Evolutionary conservation across 2,797 vertebrate genomes (phyloP), one percentile per base, ranked within the genome.

Genomic region (Setipinna tenuifilis): DNA sequence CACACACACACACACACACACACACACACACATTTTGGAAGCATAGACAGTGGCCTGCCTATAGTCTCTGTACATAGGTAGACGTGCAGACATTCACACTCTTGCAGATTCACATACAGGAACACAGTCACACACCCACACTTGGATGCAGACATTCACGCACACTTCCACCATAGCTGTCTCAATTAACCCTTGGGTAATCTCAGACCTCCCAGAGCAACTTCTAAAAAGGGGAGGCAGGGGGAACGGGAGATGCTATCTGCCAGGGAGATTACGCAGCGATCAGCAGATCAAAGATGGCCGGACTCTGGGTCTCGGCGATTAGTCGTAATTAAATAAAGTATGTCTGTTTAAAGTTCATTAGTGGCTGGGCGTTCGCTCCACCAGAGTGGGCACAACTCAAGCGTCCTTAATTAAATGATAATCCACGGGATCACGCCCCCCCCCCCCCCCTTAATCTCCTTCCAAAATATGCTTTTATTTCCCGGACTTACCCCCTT

Each of bases 241-340:
- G 46, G 82, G 86, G 93, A 96, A 96, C 93, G 95, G 93, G 94
- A 97, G 96, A 97, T 97, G 96, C 90, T 98, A 96, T 98, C 96
- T 98, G 97, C 95, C 97, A 97, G 92, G 94, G 95, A 96, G 96
- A 98, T 98, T 98, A 98, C 94, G 90, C 95, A 95, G 96, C 95
- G 96, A 96, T 95, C 94, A 93, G 93, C 92, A 96, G 97, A 99
- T 99, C 98, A 99, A 99, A 99, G 97, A 96, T 95, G 96, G 96
- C 96, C 94, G 95, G 96, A 96, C 96, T 96, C 97, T 96, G 96
- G 97, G 96, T 97, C 94, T 95, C 94, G 91, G 96, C 94, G 97
- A 98, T 98, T 98, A 98, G 97, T 95, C 94, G 92, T 98, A 98
- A 99, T 99, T 99, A 98, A 98, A 98, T 98, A 98, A 98, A 98